Evolutionary conservation across 37 sponge, comb jelly and placozoan genomes (phyloP).

Genomic region (Axinella damicornis): DNA sequence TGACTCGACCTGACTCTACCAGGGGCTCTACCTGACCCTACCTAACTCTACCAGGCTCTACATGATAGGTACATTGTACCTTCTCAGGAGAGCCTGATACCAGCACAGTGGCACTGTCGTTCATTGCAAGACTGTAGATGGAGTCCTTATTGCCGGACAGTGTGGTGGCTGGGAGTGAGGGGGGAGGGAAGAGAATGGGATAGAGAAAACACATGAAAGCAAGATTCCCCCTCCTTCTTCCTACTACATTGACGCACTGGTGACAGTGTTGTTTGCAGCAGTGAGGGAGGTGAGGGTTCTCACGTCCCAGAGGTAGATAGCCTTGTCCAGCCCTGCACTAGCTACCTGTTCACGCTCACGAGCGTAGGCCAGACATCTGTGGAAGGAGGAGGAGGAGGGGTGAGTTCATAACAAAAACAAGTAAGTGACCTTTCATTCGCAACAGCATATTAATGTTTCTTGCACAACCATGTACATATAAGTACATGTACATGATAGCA

Average conservation of each 20-base stretch:
- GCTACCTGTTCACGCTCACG: constrained; percentile 72
- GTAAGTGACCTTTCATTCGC: no score
- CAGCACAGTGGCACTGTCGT: constrained; percentile 74
- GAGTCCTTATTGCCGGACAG: constrained; percentile 91
- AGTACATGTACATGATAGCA: no score
- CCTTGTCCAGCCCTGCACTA: constrained; percentile 91
- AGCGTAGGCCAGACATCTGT: constrained; percentile 83
- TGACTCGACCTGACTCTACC: no score
- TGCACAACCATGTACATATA: no score
- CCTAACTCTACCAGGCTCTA: no score
- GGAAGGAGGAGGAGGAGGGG: not conserved
- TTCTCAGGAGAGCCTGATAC: constrained; percentile 93
- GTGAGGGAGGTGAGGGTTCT: constrained; percentile 80
- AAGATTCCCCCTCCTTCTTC: no score
- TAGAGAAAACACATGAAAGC: no score
- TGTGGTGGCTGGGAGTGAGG: constrained; percentile 35
- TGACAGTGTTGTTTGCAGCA: constrained; percentile 83
- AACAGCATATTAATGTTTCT: no score
- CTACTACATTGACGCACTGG: no score
- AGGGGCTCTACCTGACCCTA: no score
- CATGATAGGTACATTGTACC: no score
- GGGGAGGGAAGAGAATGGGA: not conserved
- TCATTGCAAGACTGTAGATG: constrained; percentile 87
- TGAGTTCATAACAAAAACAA: no score
- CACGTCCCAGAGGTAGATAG: constrained; percentile 93